Base-by-base conservation (phyloP, 2,797 vertebrate genomes). In the Dallia pectoralis region DNA sequence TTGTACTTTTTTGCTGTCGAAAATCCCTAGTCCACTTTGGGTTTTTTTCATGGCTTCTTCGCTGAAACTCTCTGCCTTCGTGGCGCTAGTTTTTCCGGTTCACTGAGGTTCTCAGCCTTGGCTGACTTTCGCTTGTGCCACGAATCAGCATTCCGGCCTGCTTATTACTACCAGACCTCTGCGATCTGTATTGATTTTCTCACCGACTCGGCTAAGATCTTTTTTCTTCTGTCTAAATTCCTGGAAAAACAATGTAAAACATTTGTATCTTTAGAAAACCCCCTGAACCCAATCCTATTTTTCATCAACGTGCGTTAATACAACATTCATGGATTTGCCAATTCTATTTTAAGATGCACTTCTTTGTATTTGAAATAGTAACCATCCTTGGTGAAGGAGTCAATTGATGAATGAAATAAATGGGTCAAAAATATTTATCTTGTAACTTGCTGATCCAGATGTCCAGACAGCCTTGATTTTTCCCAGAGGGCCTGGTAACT, bases 371-470 rank as follows among this genome's bases (percentile, higher is more conserved):
- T 36, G 65, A n/a, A 44, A 67, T 67, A n/a, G 47, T 25, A 22
- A 32, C 61, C 27, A 63, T 18, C 61, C 12, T 25, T 8, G 12
- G 53, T 56, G n/a, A 25, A 56, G 53, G n/a, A 59, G 53, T 59
- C 53, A 27, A 59, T n/a, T 59, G 65, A 44, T 2, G 65, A 67
- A 36, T n/a, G 19, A n/a, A 62, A 74, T 76, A 90, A 87, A 62
- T 75, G 79, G 85, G 83, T 90, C 81, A 84, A 77, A 77, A 75
- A 81, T 87, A 83, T 88, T 79, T 86, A 83, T 81, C 74, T 44
- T 44, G 11, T 67, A 61, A 68, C 48, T 11, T 61, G 69, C 81
- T 76, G 61, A 81, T 73, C 76, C 76, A 83, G n/a, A n/a, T 83
- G 77, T 77, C 73, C 73, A 83, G 69, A 51, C 67, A 81, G 74